Evolutionary conservation across 2,113 vertebrate genomes (phyloP), one percentile per base, ranked within the genome.

Genomic region (Bungarus multicinctus): DNA sequence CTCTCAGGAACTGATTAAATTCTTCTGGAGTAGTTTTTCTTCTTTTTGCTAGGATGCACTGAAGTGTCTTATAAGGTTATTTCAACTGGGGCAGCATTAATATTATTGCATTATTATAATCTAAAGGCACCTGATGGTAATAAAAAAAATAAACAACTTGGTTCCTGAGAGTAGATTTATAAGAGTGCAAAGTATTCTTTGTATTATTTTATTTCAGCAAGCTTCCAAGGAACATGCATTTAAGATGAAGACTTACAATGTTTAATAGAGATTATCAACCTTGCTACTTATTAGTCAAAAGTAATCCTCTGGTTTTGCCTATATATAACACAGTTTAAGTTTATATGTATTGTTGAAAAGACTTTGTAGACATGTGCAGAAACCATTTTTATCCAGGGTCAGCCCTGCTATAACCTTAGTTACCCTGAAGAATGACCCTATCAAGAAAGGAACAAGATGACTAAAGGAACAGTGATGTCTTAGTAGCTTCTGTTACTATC

Each of bases 1-100:
- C 96, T 97, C 96, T 89, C 91, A 94, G 92, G 93, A 95, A 95
- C 95, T 96, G 94, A 97, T 95, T 97, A 95, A 97, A 96, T 97
- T 97, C 93, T 97, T 96, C 94, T 97, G 93, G 93, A 95, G 95
- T 94, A 85, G 20, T 45, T 88, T 88, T 34, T 69, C 39, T 23
- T 9, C 1, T 57, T 94, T 95, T 93, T 95, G 91, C 95, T 96
- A 92, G 96, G 94, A 91, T 16, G 64, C 60, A 96, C 52, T 43
- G 89, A 93, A 95, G 57, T 91, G 14, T 93, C 94, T 91, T 91
- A 60, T 9, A 91, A 95, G 91, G 89, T 90, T 94, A 27, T 93
- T 85, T 94, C 20, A 20, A 22, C 45, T 87, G 94, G 92, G n/a
- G 0, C 60, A 25, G 94, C 20, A 54, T 94, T 96, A 96, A 96